Percentiles rank a stretch among this genome's conserved stretches.
Evolutionary conservation across 2,797 vertebrate species (phyloP).

Genomic region (Poecile montanus): DNA sequence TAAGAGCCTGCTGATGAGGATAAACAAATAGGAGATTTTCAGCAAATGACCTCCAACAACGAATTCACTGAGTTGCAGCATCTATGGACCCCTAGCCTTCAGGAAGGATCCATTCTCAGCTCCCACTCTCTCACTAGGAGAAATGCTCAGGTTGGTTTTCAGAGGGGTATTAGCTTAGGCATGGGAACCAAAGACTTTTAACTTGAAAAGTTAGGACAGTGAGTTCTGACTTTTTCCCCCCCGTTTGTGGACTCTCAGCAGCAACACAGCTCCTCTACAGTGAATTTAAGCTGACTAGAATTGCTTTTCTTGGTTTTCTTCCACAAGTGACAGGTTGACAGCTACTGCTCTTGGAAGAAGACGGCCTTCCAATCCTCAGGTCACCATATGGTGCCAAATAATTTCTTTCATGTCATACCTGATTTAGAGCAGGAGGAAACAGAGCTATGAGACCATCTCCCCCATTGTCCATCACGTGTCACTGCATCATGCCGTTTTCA

Average conservation of each 20-base stretch:
- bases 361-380: slow-evolving; percentile 27
- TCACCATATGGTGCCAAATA: slow-evolving; percentile 40
- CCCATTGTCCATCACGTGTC: background rate
- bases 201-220: slow-evolving; percentile 17
- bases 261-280: background rate
- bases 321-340: slow-evolving; percentile 63
- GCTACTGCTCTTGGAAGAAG: slow-evolving; percentile 60
- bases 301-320: slow-evolving; percentile 62
- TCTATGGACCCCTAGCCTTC: background rate
- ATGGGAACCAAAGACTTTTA: slow-evolving; percentile 7
- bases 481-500: background rate
- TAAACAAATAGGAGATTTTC: background rate
- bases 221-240: background rate
- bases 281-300: slow-evolving; percentile 37
- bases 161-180: background rate
- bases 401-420: slow-evolving; percentile 46
- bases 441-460: slow-evolving; percentile 9
- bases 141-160: background rate
- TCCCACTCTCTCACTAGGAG: background rate
- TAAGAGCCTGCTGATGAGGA: background rate
- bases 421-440: slow-evolving; percentile 44
- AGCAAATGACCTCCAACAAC: background rate
- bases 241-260: background rate
- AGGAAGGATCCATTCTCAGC: background rate
- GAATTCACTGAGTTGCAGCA: background rate